Percentiles rank a stretch among this genome's conserved stretches.
These are phyloP conservation scores for Phengaris alcon DNA, from an alignment of 2,888 invertebrate genomes.

Conservation along the genomic window DNA sequence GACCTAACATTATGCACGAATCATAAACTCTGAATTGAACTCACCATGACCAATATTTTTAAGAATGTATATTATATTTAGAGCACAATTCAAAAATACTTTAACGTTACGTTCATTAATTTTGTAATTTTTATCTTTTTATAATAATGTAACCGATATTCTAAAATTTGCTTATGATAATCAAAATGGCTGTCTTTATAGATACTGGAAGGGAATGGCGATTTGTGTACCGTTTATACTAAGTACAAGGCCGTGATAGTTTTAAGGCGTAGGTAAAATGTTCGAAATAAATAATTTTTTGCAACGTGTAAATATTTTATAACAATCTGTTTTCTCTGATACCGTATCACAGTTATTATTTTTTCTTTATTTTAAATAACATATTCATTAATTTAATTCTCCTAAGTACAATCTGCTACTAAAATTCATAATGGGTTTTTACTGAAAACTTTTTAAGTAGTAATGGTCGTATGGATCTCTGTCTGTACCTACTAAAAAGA, in stretches of 20 bases:
- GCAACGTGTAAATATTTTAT: conserved; percentile 11
- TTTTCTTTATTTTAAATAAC: neutral
- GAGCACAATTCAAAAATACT: neutral
- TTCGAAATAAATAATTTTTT: conserved; percentile 21
- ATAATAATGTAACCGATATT: conserved; percentile 23
- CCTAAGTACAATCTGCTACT: neutral
- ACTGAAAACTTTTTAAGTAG: no score
- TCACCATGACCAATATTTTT: conserved; percentile 59
- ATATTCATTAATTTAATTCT: neutral
- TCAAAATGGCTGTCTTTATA: conserved; percentile 13
- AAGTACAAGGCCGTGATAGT: conserved; percentile 68
- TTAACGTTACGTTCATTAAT: neutral
- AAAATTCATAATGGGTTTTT: no score
- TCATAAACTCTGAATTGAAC: conserved; percentile 33
- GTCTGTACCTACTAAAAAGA: no score
- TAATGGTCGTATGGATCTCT: no score
- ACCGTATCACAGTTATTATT: neutral
- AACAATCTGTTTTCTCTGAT: neutral
- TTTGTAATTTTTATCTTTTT: neutral
- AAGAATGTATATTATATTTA: conserved; percentile 42
- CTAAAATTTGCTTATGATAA: conserved; percentile 27
- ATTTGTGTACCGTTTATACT: conserved; percentile 21
- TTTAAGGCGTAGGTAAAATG: conserved; percentile 46
- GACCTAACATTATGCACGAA: conserved; percentile 54
- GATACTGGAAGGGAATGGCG: conserved; percentile 24